Evolutionary conservation across 2,113 vertebrate genomes (phyloP).

Genomic region (Anarrhichthys ocellatus): DNA sequence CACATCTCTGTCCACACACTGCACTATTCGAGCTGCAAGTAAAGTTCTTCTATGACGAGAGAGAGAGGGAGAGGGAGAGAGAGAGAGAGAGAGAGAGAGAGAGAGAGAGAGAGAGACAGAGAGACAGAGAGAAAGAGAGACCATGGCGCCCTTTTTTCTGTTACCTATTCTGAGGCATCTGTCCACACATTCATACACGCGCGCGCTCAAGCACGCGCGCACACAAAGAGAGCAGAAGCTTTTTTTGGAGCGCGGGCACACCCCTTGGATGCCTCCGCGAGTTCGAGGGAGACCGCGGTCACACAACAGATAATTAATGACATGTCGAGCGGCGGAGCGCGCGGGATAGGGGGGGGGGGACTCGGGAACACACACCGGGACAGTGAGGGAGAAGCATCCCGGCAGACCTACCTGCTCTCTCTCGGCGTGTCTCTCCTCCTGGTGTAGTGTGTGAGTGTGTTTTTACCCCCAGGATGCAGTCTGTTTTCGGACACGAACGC

Average conservation of each 20-base stretch:
- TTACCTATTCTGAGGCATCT: conserved; percentile 76
- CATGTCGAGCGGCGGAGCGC: conserved; percentile 71
- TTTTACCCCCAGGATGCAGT: conserved; percentile 36
- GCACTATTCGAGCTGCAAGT: conserved; percentile 9
- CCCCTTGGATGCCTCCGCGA: conserved; percentile 53
- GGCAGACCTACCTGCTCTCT: conserved; percentile 84
- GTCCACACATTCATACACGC: conserved; percentile 24
- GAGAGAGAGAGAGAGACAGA: not conserved
- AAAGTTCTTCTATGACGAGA: conserved; percentile 47
- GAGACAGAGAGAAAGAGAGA: not conserved
- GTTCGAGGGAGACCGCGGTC: conserved; percentile 67
- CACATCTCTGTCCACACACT: conserved; percentile 45
- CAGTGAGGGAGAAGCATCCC: conserved; percentile 58
- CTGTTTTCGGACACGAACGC: conserved; percentile 36
- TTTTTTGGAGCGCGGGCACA: conserved; percentile 55
- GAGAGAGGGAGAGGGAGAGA: not conserved
- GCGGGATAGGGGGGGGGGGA: conserved; percentile 47
- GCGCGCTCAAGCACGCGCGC: not conserved
- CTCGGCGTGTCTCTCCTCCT: conserved; percentile 32
- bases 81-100: not conserved
- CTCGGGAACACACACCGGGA: conserved; percentile 61
- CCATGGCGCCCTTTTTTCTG: conserved; percentile 46
- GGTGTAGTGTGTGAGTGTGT: not conserved
- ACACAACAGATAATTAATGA: conserved; percentile 85
- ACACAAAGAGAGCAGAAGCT: conserved; percentile 36